phyloP scores from a whole-genome alignment of 2,888 invertebrate genomes.

The Smittia sp. region DNA sequence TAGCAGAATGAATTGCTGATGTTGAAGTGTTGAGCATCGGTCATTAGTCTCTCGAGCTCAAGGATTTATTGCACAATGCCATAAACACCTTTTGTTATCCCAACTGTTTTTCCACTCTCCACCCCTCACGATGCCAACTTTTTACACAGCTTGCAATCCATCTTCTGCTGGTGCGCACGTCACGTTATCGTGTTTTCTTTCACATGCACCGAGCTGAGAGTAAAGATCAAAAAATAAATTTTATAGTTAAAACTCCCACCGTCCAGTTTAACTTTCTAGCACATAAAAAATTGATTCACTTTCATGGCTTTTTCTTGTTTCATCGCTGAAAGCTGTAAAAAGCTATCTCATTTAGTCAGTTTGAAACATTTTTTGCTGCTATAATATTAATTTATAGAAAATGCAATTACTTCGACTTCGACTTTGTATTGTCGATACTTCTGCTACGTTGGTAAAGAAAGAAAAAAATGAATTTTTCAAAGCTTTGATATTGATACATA shows the following conservation, averaged over 20 bases:
- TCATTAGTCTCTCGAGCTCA: not conserved
- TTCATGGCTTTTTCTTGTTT: conserved; percentile 14
- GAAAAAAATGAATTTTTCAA: too few species aligned
- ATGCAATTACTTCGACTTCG: not conserved
- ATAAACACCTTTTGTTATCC: not conserved
- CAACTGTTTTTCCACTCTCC: not conserved
- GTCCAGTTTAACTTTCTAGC: not conserved
- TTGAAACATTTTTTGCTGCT: not conserved
- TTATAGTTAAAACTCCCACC: conserved; percentile 2
- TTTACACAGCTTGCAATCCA: conserved; percentile 9
- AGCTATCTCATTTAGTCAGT: not conserved
- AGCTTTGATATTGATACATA: too few species aligned
- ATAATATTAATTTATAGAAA: not conserved
- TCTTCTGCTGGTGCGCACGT: not conserved
- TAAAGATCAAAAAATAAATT: not conserved
- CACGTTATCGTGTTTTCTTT: not conserved
- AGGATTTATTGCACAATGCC: conserved; percentile 1
- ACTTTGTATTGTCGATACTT: too few species aligned
- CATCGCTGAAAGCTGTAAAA: not conserved
- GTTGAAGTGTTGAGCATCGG: not conserved
- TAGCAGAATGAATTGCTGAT: not conserved
- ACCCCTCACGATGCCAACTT: not conserved
- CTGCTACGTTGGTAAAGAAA: too few species aligned
- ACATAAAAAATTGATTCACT: conserved; percentile 1
- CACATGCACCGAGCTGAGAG: not conserved